Evolutionary conservation across 2,113 vertebrate species (phyloP).

Genomic region (Gracilinanus agilis): DNA sequence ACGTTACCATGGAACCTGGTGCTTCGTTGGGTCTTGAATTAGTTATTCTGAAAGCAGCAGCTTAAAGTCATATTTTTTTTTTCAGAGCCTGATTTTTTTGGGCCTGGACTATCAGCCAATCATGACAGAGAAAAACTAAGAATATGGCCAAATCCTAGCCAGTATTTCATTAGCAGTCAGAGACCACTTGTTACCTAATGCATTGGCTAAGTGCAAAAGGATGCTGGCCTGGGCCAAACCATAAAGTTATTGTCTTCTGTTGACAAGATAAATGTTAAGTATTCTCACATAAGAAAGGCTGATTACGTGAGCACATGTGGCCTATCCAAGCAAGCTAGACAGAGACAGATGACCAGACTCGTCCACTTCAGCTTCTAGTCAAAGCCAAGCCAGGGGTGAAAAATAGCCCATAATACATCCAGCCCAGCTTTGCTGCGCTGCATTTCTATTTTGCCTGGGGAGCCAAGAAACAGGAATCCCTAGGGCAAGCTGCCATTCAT

Average conservation of each 20-base stretch:
- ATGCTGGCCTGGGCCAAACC: not conserved
- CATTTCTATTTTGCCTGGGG: conserved; percentile 40
- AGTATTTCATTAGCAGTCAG: not conserved
- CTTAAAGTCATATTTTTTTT: not conserved
- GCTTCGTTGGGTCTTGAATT: not conserved
- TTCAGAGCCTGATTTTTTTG: not conserved
- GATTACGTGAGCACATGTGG: not conserved
- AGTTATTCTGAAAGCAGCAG: not conserved
- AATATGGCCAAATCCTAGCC: no score
- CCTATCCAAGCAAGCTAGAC: not conserved
- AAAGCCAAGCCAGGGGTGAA: not conserved
- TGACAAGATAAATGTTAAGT: not conserved
- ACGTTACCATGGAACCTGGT: conserved; percentile 14
- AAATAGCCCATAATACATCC: not conserved
- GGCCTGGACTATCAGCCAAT: not conserved
- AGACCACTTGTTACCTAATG: not conserved
- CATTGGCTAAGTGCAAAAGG: not conserved
- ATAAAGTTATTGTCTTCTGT: not conserved
- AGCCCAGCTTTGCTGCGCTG: not conserved
- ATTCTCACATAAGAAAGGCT: not conserved
- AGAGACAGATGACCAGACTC: not conserved
- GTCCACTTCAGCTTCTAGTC: not conserved
- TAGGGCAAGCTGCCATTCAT: conserved; percentile 78
- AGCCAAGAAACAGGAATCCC: conserved; percentile 73
- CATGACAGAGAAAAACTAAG: not conserved